Evolutionary conservation across 1,140 invertebrate species (phyloP).

Genomic region (Leptopilina clavipes): DNA sequence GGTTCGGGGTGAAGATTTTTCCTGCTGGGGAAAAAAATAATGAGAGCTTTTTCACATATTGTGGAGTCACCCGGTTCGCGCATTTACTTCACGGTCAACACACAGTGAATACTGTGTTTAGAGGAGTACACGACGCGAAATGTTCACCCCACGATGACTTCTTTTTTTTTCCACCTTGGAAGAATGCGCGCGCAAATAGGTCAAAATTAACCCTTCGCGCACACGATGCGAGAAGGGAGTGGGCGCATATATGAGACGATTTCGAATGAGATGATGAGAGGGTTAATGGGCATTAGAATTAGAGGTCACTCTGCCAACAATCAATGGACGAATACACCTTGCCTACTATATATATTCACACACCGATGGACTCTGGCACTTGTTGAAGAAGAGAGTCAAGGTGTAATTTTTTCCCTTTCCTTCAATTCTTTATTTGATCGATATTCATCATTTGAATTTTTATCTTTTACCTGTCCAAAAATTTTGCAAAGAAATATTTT

Average conservation of each 20-base stretch:
- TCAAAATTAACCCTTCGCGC: slow-evolving; percentile 2
- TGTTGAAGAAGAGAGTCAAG: too few relatives aligned
- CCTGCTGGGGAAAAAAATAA: background rate
- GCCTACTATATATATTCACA: too few relatives aligned
- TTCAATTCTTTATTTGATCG: too few relatives aligned
- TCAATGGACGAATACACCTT: too few relatives aligned
- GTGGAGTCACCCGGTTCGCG: slow-evolving; percentile 44
- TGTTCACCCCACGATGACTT: background rate
- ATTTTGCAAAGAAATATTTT: too few relatives aligned
- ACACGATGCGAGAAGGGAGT: too few relatives aligned
- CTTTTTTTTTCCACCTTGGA: background rate
- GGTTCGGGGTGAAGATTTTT: slow-evolving; percentile 10
- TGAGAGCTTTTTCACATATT: slow-evolving; percentile 36
- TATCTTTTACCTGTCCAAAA: too few relatives aligned
- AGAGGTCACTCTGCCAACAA: slow-evolving; percentile 28
- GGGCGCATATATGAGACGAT: background rate
- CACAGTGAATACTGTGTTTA: background rate
- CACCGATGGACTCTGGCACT: too few relatives aligned
- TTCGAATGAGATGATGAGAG: background rate
- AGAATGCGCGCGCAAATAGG: slow-evolving; percentile 34
- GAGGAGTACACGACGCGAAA: slow-evolving; percentile 45
- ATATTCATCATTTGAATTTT: too few relatives aligned
- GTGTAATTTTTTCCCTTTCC: too few relatives aligned
- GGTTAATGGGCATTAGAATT: background rate
- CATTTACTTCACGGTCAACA: slow-evolving; percentile 51